Conservation (phyloP, 1,140 invertebrate species). For the Zaprionus ghesquierei region DNA sequence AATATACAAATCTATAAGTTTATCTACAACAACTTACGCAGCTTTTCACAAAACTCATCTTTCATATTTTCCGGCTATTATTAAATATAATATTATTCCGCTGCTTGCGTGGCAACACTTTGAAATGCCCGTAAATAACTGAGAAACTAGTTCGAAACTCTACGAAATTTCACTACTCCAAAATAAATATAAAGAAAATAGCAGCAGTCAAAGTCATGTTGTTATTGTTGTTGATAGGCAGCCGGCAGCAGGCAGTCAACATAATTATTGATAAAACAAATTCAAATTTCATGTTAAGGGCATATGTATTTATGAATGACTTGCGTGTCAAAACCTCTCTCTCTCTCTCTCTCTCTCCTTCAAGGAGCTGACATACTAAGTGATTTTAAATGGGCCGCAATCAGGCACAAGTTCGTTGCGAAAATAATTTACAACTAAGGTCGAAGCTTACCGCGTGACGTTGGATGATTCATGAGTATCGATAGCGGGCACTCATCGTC, state of each 20-base stretch:
- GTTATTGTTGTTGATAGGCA: conserved; percentile 38
- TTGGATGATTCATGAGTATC: conserved; percentile 95
- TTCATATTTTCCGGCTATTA: conserved; percentile 24
- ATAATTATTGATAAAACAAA: conserved; percentile 83
- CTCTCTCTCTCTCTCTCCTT: neutral
- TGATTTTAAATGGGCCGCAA: conserved; percentile 63
- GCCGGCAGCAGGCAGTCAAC: conserved; percentile 38
- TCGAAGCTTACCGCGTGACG: conserved; percentile 89
- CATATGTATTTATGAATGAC: conserved; percentile 68
- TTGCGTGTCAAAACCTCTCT: conserved; percentile 6
- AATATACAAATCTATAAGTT: no score
- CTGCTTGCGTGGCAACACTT: conserved; percentile 27
- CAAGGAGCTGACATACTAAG: conserved; percentile 48
- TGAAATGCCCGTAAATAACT: conserved; percentile 58
- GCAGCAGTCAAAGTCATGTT: conserved; percentile 51
- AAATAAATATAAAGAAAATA: conserved; percentile 55
- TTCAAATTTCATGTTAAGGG: conserved; percentile 52
- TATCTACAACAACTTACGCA: conserved; percentile 47
- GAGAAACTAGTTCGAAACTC: conserved; percentile 24
- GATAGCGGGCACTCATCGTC: conserved; percentile 98
- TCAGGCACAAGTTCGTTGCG: conserved; percentile 30
- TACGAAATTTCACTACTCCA: conserved; percentile 1
- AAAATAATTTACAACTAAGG: neutral
- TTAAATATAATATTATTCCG: neutral
- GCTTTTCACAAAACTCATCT: conserved; percentile 48